phyloP scores from a whole-genome alignment of 2,113 vertebrate genomes.

The Scalopus aquaticus region DNA sequence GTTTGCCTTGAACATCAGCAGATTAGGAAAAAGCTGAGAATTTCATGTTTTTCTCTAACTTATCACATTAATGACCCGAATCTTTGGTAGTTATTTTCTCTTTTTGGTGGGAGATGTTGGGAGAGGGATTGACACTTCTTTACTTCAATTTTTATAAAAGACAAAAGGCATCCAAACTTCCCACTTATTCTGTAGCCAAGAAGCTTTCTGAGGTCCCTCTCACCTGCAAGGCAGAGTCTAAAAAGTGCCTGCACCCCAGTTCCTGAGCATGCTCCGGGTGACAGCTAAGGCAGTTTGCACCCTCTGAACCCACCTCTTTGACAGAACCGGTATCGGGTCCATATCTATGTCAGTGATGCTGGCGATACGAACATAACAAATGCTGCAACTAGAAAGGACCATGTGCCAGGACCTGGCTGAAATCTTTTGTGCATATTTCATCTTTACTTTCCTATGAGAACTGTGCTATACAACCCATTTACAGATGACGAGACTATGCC shows the following conservation, averaged over 20 bases:
- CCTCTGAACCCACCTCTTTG: not conserved
- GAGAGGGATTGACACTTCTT: not conserved
- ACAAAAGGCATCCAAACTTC: not conserved
- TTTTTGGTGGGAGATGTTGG: not conserved
- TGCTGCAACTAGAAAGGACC: not conserved
- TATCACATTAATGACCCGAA: not conserved
- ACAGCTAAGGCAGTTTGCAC: not conserved
- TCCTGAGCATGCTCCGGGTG: not conserved
- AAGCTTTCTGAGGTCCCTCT: not conserved
- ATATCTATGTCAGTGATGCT: not conserved
- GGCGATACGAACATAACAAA: not conserved
- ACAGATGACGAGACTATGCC: not conserved
- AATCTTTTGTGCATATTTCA: not conserved
- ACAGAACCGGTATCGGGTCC: not conserved
- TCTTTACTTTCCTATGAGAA: not conserved
- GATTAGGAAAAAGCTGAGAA: not conserved
- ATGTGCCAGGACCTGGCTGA: not conserved
- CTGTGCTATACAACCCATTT: not conserved
- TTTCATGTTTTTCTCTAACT: conserved; percentile 20
- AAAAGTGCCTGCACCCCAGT: not conserved
- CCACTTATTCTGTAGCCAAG: not conserved
- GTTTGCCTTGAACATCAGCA: not conserved
- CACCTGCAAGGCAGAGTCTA: not conserved
- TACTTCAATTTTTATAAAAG: conserved; percentile 25
- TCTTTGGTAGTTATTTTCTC: not conserved